Conservation (phyloP, 2,888 invertebrate genomes). For the Eristalis pertinax region DNA sequence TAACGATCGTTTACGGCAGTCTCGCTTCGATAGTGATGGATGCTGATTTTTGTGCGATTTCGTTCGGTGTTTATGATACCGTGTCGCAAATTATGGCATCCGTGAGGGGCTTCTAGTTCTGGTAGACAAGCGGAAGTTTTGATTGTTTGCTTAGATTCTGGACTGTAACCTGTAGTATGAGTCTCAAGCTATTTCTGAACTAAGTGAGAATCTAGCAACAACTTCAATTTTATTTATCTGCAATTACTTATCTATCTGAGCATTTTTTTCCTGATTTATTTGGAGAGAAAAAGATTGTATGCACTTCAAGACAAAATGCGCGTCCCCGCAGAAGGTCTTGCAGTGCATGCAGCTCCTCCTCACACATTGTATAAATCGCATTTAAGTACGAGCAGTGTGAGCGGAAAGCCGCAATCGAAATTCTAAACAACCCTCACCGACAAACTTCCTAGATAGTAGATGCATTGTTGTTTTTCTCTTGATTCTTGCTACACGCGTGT, state of each 20-base stretch:
- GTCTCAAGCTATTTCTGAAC: too few relatives aligned
- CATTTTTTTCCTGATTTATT: neutral
- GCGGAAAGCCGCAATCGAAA: conserved; percentile 15
- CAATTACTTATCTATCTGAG: too few relatives aligned
- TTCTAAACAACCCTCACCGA: conserved; percentile 58
- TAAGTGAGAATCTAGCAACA: too few relatives aligned
- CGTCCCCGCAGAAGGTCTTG: conserved; percentile 9
- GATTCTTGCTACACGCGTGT: conserved; percentile 61
- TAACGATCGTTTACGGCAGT: conserved; percentile 29
- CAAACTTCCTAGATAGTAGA: conserved; percentile 52
- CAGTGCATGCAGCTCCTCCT: conserved; percentile 22
- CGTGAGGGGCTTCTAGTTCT: neutral
- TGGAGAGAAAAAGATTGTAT: neutral
- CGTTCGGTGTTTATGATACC: neutral
- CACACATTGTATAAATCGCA: conserved; percentile 19
- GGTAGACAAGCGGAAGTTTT: neutral
- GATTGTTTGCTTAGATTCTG: neutral
- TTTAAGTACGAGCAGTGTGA: neutral
- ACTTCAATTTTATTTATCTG: too few relatives aligned
- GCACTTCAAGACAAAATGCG: conserved; percentile 1
- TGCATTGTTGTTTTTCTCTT: conserved; percentile 25
- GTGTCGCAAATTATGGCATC: neutral
- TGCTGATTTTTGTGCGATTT: conserved; percentile 14
- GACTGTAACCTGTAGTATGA: too few relatives aligned
- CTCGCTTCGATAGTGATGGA: conserved; percentile 45